Percentiles rank a stretch among this genome's conserved stretches.
Conservation (phyloP, 2,113 vertebrate species). For the Pseudorectes ferrugineus region DNA sequence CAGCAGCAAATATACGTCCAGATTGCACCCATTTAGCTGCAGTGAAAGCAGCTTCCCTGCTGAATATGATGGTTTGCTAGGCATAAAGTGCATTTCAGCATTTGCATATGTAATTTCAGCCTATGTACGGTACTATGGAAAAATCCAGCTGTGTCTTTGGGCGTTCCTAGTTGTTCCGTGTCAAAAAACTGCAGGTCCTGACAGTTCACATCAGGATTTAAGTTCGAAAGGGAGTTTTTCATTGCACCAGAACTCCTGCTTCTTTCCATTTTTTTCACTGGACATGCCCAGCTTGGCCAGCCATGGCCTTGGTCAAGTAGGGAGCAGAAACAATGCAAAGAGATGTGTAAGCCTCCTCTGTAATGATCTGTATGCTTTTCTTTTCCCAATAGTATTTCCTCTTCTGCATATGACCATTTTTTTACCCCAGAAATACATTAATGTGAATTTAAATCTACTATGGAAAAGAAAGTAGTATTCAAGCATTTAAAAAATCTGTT, state of each 20-base stretch:
- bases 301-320: background rate
- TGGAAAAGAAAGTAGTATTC: background rate
- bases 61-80: background rate
- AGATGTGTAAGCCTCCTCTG: background rate
- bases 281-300: background rate
- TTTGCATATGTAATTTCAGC: background rate
- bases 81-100: background rate
- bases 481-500: background rate
- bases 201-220: background rate
- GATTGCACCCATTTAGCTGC: background rate
- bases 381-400: background rate
- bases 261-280: background rate
- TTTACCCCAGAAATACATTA: background rate
- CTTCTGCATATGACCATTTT: background rate
- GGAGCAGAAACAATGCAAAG: background rate
- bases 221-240: background rate
- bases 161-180: background rate
- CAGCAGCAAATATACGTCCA: background rate
- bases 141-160: background rate
- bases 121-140: background rate
- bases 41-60: slow-evolving; percentile 17
- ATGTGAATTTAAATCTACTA: background rate
- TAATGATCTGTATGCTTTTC: background rate
- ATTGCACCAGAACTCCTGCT: background rate
- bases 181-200: background rate